Percentiles rank a stretch among this genome's conserved stretches.
Evolutionary conservation across 2,888 invertebrate species (phyloP).

Genomic region (Hypercompe scribonia): DNA sequence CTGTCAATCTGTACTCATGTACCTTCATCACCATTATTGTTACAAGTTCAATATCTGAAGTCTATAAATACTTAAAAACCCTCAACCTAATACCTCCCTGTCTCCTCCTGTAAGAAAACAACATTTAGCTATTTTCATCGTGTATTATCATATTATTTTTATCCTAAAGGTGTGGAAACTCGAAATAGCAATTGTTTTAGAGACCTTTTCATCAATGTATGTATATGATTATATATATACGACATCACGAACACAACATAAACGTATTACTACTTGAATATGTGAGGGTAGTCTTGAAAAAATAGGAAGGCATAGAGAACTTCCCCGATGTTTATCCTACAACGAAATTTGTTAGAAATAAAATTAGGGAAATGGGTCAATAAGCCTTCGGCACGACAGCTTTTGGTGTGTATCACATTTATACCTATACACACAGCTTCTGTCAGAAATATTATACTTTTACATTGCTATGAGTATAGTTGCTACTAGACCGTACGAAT

Average conservation of each 20-base stretch:
- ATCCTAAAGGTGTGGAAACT: too few species aligned
- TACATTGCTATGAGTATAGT: not conserved
- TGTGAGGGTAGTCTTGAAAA: conserved; percentile 7
- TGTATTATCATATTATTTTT: not conserved
- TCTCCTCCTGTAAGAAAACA: too few species aligned
- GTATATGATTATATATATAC: not conserved
- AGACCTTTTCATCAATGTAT: not conserved
- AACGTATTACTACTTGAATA: conserved; percentile 12
- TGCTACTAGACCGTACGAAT: too few species aligned
- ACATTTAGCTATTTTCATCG: not conserved
- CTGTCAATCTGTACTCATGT: too few species aligned
- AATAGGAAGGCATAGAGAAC: not conserved
- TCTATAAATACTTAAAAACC: not conserved
- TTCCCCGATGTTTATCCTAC: conserved; percentile 22
- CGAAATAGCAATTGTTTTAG: too few species aligned
- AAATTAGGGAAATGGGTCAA: conserved; percentile 29
- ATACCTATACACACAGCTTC: conserved; percentile 1
- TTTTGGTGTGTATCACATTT: not conserved
- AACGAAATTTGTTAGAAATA: conserved; percentile 23
- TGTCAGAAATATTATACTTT: not conserved
- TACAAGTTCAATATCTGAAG: not conserved
- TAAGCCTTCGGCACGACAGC: conserved; percentile 22
- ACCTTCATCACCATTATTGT: not conserved
- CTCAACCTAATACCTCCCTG: not conserved
- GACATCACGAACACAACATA: conserved; percentile 3